A percentile compares a stretch with the other conserved stretches of the same genome.
phyloP scores from a whole-genome alignment of 2,888 invertebrate genomes.

The Campaea margaritaria region DNA sequence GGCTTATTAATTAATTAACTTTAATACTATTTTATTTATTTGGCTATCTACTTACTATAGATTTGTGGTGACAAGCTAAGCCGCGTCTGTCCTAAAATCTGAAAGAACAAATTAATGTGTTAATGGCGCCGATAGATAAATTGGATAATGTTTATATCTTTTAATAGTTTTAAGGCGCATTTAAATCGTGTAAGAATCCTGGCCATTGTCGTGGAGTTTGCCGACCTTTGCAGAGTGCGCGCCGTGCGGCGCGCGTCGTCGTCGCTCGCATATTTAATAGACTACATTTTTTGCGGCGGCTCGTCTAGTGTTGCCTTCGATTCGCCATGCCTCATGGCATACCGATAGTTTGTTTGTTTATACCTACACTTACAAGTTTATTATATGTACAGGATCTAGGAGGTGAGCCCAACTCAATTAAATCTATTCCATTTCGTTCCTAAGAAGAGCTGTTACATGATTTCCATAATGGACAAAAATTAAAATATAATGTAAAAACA shows the following conservation, averaged over 20 bases:
- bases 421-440: not conserved
- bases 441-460: conserved; percentile 1
- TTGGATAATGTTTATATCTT: not conserved
- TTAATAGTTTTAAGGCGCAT: conserved; percentile 49
- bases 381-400: no score
- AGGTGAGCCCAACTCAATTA: not conserved
- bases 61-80: no score
- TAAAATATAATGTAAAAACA: no score
- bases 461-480: no score
- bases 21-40: no score
- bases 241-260: conserved; percentile 34
- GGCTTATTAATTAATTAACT: no score
- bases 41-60: no score
- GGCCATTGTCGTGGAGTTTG: conserved; percentile 69
- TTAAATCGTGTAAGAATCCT: conserved; percentile 63
- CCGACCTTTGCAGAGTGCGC: conserved; percentile 63
- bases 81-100: no score
- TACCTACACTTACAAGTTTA: not conserved
- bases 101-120: not conserved
- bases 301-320: not conserved
- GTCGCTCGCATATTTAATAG: conserved; percentile 56
- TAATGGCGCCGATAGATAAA: conserved; percentile 2
- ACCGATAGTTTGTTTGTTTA: no score
- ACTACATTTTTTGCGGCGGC: not conserved
- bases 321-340: no score